Evolutionary conservation across 1,140 invertebrate genomes (phyloP), one percentile per base, ranked within the genome.

Genomic region (Orchesella cincta): DNA sequence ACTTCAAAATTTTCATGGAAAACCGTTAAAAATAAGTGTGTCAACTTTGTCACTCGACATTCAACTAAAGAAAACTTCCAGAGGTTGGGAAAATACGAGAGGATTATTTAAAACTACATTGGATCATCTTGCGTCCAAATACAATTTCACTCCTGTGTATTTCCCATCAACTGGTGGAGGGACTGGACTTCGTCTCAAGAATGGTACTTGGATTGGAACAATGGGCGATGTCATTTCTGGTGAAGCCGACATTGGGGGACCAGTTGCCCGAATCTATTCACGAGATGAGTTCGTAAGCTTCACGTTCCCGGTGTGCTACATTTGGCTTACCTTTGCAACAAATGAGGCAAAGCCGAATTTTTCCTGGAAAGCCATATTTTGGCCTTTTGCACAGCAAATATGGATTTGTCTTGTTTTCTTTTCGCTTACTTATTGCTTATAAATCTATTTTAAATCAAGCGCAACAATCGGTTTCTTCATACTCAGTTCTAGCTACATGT

Each of bases 361-460:
- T 36, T 54, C 72, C n/a, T 80, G 81, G 78, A 73, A 76, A 70
- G 29, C 79, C 0, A 76, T 81, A 23, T 78, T 67, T 51, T 75
- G 76, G 62, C 77, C 79, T 16, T 67, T 80, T 20, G 18, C 8
- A 0, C 1, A 33, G 1, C 12, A 14, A 18, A 36, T 81, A 0
- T 81, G 80, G 80, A 0, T 54, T 18, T 54, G 1, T 0, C 3
- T 62, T 20, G 29, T 72, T 31, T 0, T 46, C 39, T 46, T 46
- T 46, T 46, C 39, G 8, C 39, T 46, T 8, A 46, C 39, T n/a
- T n/a, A n/a, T n/a, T n/a, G 8, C 20, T 46, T 46, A 46, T 12
- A 46, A 46, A 12, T 46, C 39, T 46, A n/a, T 20, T 8, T 46
- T 20, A 46, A 46, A 46, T 46, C 20, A 12, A 46, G 20, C 8